These are phyloP conservation scores for Cherax quadricarinatus DNA, from an alignment of 1,140 invertebrate genomes.

Conservation along the genomic window DNA sequence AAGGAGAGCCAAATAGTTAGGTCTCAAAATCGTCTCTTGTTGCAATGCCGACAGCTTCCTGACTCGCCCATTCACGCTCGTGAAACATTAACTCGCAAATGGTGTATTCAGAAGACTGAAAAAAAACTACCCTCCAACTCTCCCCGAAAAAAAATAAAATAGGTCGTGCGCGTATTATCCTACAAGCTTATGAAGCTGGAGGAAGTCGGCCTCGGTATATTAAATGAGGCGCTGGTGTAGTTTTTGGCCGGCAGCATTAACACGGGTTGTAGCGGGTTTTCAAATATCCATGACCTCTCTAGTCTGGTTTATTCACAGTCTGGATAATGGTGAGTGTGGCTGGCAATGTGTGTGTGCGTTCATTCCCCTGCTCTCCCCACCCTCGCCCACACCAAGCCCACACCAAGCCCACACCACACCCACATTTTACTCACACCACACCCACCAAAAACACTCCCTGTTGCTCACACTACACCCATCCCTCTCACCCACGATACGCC, in stretches of 20 bases:
- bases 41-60: background rate
- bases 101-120: background rate
- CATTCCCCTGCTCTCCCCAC: no score
- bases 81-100: background rate
- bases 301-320: conserved; percentile 44
- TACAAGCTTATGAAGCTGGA: conserved; percentile 59
- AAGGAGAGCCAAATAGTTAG: background rate
- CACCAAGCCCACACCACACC: no score
- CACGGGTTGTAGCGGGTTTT: conserved; percentile 33
- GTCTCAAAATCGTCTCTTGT: background rate
- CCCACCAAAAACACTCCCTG: no score
- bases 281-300: conserved; percentile 61
- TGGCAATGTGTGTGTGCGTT: background rate
- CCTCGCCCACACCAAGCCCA: no score
- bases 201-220: conserved; percentile 53
- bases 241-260: conserved; percentile 32
- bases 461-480: no score
- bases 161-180: conserved; percentile 38
- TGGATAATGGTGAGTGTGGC: background rate
- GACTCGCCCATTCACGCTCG: background rate
- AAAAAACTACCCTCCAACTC: background rate
- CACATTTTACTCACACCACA: no score
- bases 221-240: conserved; percentile 36
- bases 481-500: no score
- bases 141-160: background rate